Base-by-base conservation (phyloP, 2,888 invertebrate species). In the Branchipolynoe longqiensis region DNA sequence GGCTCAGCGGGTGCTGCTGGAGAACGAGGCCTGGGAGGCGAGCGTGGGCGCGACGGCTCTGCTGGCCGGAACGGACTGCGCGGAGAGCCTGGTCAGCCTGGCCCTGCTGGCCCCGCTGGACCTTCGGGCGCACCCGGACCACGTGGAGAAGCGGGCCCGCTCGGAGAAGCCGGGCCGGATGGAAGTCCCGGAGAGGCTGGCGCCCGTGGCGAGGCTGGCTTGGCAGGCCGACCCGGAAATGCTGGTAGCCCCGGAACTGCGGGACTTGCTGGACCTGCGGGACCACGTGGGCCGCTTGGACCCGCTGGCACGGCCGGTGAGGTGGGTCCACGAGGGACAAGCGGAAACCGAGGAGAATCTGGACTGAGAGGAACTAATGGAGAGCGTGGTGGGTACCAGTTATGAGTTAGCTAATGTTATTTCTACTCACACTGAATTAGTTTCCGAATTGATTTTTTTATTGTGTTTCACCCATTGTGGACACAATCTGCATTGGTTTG, bases 41-140 rank as follows among this genome's bases (percentile, higher is more conserved):
- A 56, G 54, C 38, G 48, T 56, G 88, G 88, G 18, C 74, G 74
- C 18, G 33, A 59, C 8, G 86, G 84, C 28, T 58, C 40, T 14
- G 40, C 85, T 1, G 86, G 92, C 59, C 86, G 89, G 2, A 54
- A 89, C 1, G 87, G 87, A 33, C 56, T 38, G 25, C 40, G 83
- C 28, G 87, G 84, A 8, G 48, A 36, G 22, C 22, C 73, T n/a
- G 85, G 85, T 31, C 83, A 40, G 33, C 84, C 48, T 41, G 78
- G 41, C 54, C 25, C 58, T 56, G 62, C 78, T 78, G 78, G 78
- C 14, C 1, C 1, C 4, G 48, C 78, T 1, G 78, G 85, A 62
- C 54, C 40, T 87, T 82, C 85, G 89, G 92, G 93, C 85, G 88
- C 90, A 18, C 94, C 92, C 88, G 93, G 93, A 22, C 73, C 69